Conservation (phyloP, 2,113 vertebrate genomes). For the Varanus salvator region DNA sequence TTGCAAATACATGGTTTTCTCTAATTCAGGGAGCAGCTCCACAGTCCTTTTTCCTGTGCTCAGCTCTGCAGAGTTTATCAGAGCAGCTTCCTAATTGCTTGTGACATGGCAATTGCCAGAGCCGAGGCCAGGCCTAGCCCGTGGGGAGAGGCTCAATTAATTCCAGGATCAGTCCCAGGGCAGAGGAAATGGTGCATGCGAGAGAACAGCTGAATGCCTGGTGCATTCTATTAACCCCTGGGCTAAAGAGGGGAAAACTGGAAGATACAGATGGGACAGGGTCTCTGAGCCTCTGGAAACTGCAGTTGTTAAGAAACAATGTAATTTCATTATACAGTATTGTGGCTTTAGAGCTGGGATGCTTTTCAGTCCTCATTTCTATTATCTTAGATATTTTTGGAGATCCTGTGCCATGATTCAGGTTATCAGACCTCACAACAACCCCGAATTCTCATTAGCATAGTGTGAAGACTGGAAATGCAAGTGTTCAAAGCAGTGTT, state of each 20-base stretch:
- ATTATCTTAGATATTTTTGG: background rate
- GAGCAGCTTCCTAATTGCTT: background rate
- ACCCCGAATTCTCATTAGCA: background rate
- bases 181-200: background rate
- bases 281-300: background rate
- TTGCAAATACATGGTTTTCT: background rate
- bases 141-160: conserved; percentile 9
- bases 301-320: fast-evolving
- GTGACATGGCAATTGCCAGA: background rate
- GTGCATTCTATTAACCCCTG: background rate
- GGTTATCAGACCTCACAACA: too few species aligned
- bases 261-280: background rate
- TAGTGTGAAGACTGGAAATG: background rate
- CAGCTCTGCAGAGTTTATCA: fast-evolving
- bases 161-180: background rate
- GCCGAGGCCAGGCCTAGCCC: background rate
- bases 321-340: background rate
- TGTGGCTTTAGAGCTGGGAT: background rate
- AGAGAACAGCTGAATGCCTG: background rate
- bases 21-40: background rate
- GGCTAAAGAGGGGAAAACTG: background rate
- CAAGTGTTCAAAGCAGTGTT: background rate
- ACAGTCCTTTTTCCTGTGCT: background rate
- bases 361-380: background rate
- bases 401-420: too few species aligned